These are phyloP conservation scores for Montifringilla adamsi DNA, from an alignment of 2,113 vertebrate genomes.

Conservation along the genomic window DNA sequence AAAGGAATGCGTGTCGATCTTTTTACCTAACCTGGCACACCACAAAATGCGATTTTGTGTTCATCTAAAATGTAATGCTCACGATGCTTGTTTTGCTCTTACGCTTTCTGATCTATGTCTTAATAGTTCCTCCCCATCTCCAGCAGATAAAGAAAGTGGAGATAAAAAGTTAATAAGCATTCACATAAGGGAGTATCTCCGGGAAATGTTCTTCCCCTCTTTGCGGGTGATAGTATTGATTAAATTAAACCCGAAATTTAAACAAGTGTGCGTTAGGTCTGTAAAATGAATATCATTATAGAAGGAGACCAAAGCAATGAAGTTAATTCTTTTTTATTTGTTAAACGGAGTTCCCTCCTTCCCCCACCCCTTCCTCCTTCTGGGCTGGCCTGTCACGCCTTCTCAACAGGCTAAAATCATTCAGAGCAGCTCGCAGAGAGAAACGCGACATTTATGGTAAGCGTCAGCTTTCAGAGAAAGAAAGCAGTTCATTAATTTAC, in stretches of 20 bases:
- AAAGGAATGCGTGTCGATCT: slow-evolving; percentile 27
- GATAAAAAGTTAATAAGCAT: slow-evolving; percentile 71
- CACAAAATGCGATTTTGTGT: slow-evolving; percentile 50
- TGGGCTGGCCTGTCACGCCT: slow-evolving; percentile 90
- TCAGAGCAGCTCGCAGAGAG: slow-evolving; percentile 77
- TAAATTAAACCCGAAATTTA: slow-evolving; percentile 79
- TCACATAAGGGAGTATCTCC: slow-evolving; percentile 41
- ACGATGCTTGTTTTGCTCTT: slow-evolving; percentile 53
- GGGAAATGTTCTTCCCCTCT: slow-evolving; percentile 25
- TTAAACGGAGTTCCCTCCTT: slow-evolving; percentile 85
- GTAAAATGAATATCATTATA: slow-evolving; percentile 85
- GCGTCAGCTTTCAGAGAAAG: slow-evolving; percentile 78
- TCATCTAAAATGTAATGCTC: background rate
- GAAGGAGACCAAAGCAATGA: slow-evolving; percentile 81
- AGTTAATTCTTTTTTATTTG: slow-evolving; percentile 91
- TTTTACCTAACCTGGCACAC: slow-evolving; percentile 36
- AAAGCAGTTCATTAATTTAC: slow-evolving; percentile 82
- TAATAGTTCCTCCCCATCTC: slow-evolving; percentile 58
- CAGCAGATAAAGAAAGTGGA: slow-evolving; percentile 60
- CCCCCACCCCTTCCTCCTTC: slow-evolving; percentile 88
- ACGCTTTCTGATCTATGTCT: slow-evolving; percentile 61
- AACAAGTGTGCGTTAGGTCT: slow-evolving; percentile 77
- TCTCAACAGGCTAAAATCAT: slow-evolving; percentile 88
- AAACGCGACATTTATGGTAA: slow-evolving; percentile 83
- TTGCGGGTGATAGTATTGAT: slow-evolving; percentile 70